phyloP scores from a whole-genome alignment of 2,888 invertebrate species.

The Ophraella communa region DNA sequence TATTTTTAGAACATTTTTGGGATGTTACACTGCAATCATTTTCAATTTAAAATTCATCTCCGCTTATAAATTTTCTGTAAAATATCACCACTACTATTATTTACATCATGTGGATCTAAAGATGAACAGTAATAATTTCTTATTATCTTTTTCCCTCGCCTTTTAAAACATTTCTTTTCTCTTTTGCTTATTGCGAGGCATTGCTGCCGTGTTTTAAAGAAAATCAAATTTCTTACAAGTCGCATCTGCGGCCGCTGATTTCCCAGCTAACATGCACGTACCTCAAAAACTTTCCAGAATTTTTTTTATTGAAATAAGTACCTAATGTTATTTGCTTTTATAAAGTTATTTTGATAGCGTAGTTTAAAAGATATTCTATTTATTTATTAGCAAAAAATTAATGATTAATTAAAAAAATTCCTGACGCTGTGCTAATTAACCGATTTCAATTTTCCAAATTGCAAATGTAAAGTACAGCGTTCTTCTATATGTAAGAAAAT shows the following conservation, averaged over 20 bases:
- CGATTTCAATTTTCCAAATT: no score
- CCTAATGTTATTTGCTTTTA: no score
- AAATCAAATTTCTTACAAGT: constrained; percentile 49
- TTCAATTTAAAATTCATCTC: constrained; percentile 6
- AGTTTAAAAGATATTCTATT: no score
- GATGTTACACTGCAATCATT: background rate
- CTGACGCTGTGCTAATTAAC: no score
- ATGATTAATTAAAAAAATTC: no score
- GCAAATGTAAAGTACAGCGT: no score
- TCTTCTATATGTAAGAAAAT: no score
- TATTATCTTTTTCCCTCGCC: constrained; percentile 34
- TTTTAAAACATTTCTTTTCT: constrained; percentile 18
- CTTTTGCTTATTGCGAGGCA: constrained; percentile 35
- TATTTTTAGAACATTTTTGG: background rate
- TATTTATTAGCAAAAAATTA: no score
- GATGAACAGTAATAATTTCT: constrained; percentile 38
- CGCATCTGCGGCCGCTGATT: constrained; percentile 46
- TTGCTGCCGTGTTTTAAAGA: constrained; percentile 37
- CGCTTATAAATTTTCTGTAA: constrained; percentile 52
- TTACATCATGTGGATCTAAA: constrained; percentile 35
- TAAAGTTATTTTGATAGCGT: no score
- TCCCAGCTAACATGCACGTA: background rate
- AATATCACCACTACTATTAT: constrained; percentile 45
- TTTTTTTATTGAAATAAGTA: no score
- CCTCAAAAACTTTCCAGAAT: background rate